A percentile compares a stretch with the other conserved stretches of the same genome.
Conservation (phyloP, 2,797 vertebrate genomes). For the Chiroxiphia lanceolata region DNA sequence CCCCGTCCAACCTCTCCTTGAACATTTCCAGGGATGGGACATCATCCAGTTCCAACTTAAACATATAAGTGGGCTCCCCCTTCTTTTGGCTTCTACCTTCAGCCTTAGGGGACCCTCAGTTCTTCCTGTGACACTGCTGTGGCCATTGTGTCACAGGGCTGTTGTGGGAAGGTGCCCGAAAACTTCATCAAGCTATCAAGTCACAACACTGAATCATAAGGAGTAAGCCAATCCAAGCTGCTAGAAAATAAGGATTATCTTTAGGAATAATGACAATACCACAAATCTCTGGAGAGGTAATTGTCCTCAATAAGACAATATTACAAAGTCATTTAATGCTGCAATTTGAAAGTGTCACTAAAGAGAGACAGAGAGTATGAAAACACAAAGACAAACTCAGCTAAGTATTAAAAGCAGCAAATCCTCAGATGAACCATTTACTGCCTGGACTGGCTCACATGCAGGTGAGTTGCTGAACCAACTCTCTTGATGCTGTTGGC, state of each 20-base stretch:
- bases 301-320: background rate
- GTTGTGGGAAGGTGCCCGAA: background rate
- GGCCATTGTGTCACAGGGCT: background rate
- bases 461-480: background rate
- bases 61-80: background rate
- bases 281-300: background rate
- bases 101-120: background rate
- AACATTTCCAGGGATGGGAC: background rate
- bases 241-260: background rate
- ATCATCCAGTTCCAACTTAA: background rate
- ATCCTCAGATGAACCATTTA: background rate
- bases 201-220: background rate
- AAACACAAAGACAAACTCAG: background rate
- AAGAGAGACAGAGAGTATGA: background rate
- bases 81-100: background rate
- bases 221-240: background rate
- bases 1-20: rapidly evolving
- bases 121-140: background rate
- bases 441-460: background rate
- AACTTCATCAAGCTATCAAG: background rate
- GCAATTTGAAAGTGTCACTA: background rate
- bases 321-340: background rate
- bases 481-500: background rate
- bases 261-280: background rate
- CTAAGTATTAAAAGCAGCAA: background rate